Evolutionary conservation across 2,113 vertebrate genomes (phyloP).

Genomic region (Athene cunicularia): DNA sequence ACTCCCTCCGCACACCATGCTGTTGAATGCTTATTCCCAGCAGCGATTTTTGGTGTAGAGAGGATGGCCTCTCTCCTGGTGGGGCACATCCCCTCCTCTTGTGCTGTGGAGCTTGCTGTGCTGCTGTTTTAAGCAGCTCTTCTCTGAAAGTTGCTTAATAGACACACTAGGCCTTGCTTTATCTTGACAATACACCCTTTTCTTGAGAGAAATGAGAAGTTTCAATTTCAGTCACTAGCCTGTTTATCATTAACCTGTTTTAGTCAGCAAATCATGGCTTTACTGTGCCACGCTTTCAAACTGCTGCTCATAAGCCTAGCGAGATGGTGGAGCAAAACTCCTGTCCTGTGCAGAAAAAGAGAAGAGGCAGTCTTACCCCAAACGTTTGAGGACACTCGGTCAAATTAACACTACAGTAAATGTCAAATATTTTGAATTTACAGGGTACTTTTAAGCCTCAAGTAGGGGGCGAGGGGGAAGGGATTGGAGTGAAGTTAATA

Average conservation of each 20-base stretch:
- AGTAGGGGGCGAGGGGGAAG: background rate
- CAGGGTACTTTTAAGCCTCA: background rate
- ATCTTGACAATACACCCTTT: constrained; percentile 24
- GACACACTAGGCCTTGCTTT: background rate
- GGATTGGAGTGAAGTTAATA: constrained; percentile 15
- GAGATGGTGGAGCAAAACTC: background rate
- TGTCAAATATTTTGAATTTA: constrained; percentile 22
- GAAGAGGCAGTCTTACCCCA: background rate
- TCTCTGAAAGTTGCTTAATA: constrained; percentile 26
- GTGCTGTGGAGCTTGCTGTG: accelerated
- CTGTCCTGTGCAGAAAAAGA: constrained; percentile 1
- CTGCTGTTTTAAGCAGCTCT: background rate
- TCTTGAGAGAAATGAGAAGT: constrained; percentile 58
- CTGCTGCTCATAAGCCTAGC: background rate
- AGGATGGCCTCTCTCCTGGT: accelerated
- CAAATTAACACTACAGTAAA: constrained; percentile 11
- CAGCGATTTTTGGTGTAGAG: background rate
- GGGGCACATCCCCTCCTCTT: accelerated
- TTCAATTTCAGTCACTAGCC: constrained; percentile 58
- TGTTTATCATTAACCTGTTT: constrained; percentile 66
- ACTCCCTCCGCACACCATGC: background rate
- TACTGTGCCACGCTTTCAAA: background rate
- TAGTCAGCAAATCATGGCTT: constrained; percentile 38
- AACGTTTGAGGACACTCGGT: background rate
- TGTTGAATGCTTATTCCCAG: background rate